These are phyloP conservation scores for Heliconius ismenius DNA, from an alignment of 2,888 invertebrate genomes.

Conservation along the genomic window DNA sequence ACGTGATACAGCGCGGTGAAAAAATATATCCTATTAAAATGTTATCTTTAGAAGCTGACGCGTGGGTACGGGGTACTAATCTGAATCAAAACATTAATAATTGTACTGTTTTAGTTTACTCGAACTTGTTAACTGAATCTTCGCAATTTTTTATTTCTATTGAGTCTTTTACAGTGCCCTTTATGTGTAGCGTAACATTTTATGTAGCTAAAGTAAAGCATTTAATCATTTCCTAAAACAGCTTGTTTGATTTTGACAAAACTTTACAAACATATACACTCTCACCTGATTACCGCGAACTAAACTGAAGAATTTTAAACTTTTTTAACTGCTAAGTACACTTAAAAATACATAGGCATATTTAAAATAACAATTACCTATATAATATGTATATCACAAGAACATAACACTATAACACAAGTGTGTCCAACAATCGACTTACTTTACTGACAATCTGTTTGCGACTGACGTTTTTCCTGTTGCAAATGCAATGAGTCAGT, in stretches of 20 bases:
- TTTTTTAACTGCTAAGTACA: background rate
- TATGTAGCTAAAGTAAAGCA: too few relatives aligned
- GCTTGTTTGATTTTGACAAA: background rate
- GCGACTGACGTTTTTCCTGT: slow-evolving; percentile 17
- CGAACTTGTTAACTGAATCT: too few relatives aligned
- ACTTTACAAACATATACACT: background rate
- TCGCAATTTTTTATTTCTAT: too few relatives aligned
- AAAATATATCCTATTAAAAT: too few relatives aligned
- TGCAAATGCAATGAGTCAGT: slow-evolving; percentile 7
- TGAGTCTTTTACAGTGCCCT: too few relatives aligned
- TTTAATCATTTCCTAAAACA: too few relatives aligned
- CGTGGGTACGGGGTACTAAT: too few relatives aligned
- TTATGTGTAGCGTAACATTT: too few relatives aligned
- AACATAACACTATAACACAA: background rate
- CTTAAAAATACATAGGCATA: background rate
- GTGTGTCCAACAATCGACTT: background rate
- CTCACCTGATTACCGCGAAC: background rate
- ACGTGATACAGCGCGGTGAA: too few relatives aligned
- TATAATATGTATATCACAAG: background rate
- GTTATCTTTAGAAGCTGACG: too few relatives aligned
- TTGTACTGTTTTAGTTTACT: too few relatives aligned
- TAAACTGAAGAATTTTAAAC: background rate
- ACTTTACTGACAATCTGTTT: slow-evolving; percentile 10
- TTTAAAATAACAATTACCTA: background rate
- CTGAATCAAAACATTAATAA: too few relatives aligned